Evolutionary conservation across 2,797 vertebrate species (phyloP).

Genomic region (Gastrophryne carolinensis): DNA sequence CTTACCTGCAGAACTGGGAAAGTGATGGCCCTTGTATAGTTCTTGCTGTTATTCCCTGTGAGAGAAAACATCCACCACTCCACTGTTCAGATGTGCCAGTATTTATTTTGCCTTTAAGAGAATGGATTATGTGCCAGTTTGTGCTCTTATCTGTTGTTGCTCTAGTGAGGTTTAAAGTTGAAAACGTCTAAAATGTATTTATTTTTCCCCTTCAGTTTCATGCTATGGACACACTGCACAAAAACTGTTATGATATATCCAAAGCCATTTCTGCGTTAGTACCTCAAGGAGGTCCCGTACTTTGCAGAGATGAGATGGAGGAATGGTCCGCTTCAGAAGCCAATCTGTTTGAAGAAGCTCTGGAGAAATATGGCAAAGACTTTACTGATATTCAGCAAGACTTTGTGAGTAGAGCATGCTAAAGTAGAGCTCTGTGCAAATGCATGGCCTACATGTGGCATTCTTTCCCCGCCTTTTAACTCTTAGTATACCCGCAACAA

Average conservation of each 20-base stretch:
- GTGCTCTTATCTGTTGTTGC: too few relatives aligned
- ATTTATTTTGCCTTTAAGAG: too few relatives aligned
- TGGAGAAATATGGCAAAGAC: constrained; percentile 97
- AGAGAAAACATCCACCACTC: too few relatives aligned
- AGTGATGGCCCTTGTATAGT: too few relatives aligned
- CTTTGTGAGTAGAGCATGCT: constrained; percentile 80
- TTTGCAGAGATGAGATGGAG: constrained; percentile 97
- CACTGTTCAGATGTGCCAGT: too few relatives aligned
- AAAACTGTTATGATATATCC: constrained; percentile 88
- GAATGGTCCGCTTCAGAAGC: constrained; percentile 97
- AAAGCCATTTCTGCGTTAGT: constrained; percentile 93
- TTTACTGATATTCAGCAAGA: constrained; percentile 97
- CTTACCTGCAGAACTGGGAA: too few relatives aligned
- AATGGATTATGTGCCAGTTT: too few relatives aligned
- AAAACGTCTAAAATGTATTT: too few relatives aligned
- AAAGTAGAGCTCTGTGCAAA: neutral
- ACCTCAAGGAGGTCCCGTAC: constrained; percentile 92
- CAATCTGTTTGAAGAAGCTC: constrained; percentile 93
- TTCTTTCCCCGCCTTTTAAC: too few relatives aligned
- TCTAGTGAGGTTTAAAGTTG: too few relatives aligned
- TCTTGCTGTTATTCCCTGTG: too few relatives aligned
- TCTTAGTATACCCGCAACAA: too few relatives aligned
- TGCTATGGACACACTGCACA: constrained; percentile 95
- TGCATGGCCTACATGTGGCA: neutral
- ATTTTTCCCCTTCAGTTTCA: constrained; percentile 91